Percentiles rank a stretch among this genome's conserved stretches.
Conservation (phyloP, 2,888 invertebrate species). For the Acrobasis repandana region DNA sequence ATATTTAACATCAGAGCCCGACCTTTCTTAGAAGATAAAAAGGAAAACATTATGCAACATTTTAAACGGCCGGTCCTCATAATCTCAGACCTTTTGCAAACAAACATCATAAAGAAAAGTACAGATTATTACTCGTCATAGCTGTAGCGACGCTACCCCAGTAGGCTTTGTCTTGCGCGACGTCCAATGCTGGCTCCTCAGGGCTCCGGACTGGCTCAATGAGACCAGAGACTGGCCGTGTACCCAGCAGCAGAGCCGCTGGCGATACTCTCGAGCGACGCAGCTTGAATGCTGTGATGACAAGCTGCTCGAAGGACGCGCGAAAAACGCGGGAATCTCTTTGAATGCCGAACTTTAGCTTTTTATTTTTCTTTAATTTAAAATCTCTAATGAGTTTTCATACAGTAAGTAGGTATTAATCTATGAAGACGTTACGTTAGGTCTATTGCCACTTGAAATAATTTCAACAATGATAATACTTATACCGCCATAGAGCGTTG, state of each 20-base stretch:
- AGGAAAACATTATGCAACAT: constrained; percentile 1
- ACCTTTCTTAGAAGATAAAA: not conserved
- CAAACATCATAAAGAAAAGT: not conserved
- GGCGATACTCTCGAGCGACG: constrained; percentile 77
- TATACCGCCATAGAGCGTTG: not conserved
- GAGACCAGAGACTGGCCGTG: constrained; percentile 78
- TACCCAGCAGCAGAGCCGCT: constrained; percentile 82
- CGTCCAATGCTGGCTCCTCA: constrained; percentile 76
- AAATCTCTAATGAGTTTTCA: constrained; percentile 2
- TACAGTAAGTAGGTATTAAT: not conserved
- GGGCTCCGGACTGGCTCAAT: constrained; percentile 75
- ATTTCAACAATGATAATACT: not conserved
- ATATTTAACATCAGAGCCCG: not conserved
- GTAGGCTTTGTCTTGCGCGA: constrained; percentile 77
- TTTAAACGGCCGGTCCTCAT: not conserved
- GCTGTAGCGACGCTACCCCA: constrained; percentile 74
- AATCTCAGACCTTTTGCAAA: not conserved
- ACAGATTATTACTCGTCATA: constrained; percentile 61
- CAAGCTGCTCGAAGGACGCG: constrained; percentile 32
- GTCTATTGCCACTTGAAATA: not conserved
- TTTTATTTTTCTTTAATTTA: constrained; percentile 22
- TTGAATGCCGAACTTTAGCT: constrained; percentile 31
- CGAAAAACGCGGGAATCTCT: constrained; percentile 29
- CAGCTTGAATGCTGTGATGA: constrained; percentile 60
- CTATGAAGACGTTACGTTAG: not conserved